phyloP scores from a whole-genome alignment of 2,888 invertebrate genomes.

The Scaptomyza reducta region DNA sequence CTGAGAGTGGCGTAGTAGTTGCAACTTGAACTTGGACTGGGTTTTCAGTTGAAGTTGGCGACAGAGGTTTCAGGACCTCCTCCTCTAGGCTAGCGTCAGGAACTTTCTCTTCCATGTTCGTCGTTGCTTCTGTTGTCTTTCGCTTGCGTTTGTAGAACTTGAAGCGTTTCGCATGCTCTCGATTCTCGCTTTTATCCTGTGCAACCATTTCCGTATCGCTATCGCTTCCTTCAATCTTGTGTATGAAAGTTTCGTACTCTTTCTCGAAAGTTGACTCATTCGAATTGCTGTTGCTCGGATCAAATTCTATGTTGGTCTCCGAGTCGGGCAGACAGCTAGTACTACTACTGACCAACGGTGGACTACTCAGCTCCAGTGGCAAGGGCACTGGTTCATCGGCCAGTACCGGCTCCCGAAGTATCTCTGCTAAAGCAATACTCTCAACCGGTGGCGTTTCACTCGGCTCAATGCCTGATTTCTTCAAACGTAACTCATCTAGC shows the following conservation, averaged over 20 bases:
- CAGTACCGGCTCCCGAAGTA: slow-evolving; percentile 34
- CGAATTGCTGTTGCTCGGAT: slow-evolving; percentile 73
- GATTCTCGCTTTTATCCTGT: slow-evolving; percentile 41
- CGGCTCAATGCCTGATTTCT: slow-evolving; percentile 36
- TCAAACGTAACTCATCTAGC: slow-evolving; percentile 72
- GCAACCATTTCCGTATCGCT: slow-evolving; percentile 45
- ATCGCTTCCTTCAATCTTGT: slow-evolving; percentile 74
- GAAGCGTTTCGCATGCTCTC: slow-evolving; percentile 66
- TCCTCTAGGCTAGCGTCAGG: background rate
- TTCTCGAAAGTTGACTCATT: slow-evolving; percentile 81
- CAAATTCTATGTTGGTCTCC: slow-evolving; percentile 63
- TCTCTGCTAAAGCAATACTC: slow-evolving; percentile 39
- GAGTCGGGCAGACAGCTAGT: slow-evolving; percentile 20
- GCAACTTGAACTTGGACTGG: background rate
- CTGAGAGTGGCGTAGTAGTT: slow-evolving; percentile 10
- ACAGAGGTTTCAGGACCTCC: background rate
- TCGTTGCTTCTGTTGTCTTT: slow-evolving; percentile 56
- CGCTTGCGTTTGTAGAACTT: slow-evolving; percentile 80
- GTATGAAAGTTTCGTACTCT: slow-evolving; percentile 81
- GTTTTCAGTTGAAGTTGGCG: background rate
- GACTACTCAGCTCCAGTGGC: slow-evolving; percentile 9
- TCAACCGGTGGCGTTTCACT: slow-evolving; percentile 22
- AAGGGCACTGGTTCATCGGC: slow-evolving; percentile 5
- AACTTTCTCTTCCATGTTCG: background rate
- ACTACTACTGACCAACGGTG: slow-evolving; percentile 23